Conservation (phyloP, 2,888 invertebrate species). For the Tenthredo amoena region DNA sequence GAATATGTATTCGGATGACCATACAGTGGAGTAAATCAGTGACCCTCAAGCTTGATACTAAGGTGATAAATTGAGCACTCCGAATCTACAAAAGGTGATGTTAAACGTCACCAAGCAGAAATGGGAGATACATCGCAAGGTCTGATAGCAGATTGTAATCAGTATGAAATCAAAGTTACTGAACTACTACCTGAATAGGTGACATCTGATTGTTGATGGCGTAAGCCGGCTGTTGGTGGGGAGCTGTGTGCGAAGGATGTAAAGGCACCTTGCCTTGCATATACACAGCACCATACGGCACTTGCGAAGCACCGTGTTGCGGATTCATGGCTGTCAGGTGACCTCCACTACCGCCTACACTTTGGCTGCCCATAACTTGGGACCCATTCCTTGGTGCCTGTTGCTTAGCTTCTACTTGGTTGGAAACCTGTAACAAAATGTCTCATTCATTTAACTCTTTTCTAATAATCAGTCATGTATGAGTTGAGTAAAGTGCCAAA, state of each 20-base stretch:
- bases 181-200: conserved; percentile 67
- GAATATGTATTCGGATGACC: neutral
- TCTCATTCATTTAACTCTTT: neutral
- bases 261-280: conserved; percentile 68
- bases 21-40: neutral
- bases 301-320: conserved; percentile 65
- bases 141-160: conserved; percentile 38
- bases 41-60: neutral
- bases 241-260: conserved; percentile 64
- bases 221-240: conserved; percentile 70
- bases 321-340: conserved; percentile 70
- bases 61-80: neutral
- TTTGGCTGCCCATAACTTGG: conserved; percentile 70
- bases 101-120: conserved; percentile 36
- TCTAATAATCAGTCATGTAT: neutral
- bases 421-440: conserved; percentile 64
- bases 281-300: conserved; percentile 68
- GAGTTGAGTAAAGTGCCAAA: too few species aligned
- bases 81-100: neutral
- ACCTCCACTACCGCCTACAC: conserved; percentile 68
- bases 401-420: conserved; percentile 67
- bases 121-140: conserved; percentile 20
- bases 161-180: conserved; percentile 55
- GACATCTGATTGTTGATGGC: conserved; percentile 67
- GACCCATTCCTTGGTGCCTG: conserved; percentile 69